A percentile compares a stretch with the other conserved stretches of the same genome.
These are phyloP conservation scores for Fregetta grallaria DNA, from an alignment of 2,113 vertebrate genomes.

Conservation along the genomic window DNA sequence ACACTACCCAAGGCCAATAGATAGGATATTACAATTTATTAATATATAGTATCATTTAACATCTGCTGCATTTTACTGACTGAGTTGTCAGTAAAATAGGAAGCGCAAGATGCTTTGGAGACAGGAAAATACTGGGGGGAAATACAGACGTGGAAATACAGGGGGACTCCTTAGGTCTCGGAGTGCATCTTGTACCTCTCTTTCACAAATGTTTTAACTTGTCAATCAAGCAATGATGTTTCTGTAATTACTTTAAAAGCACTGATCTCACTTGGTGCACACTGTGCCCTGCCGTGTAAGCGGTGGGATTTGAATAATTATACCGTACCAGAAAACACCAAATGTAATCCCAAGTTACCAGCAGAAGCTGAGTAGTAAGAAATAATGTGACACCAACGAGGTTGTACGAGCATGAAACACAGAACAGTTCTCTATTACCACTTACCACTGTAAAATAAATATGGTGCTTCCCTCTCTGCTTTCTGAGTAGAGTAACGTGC, in stretches of 20 bases:
- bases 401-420: rapidly evolving
- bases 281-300: background rate
- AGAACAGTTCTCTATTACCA: background rate
- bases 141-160: background rate
- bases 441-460: background rate
- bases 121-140: too few relatives aligned
- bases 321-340: background rate
- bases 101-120: background rate
- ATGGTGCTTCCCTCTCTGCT: background rate
- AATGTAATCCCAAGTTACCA: background rate
- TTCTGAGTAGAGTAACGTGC: background rate
- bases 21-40: background rate
- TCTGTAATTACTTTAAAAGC: background rate
- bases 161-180: background rate
- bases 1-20: background rate
- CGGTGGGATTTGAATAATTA: background rate
- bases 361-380: background rate
- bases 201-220: background rate
- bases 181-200: background rate
- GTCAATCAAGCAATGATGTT: background rate
- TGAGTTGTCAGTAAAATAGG: background rate
- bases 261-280: background rate
- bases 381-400: background rate
- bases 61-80: background rate
- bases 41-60: background rate